Evolutionary conservation across 1,140 invertebrate species (phyloP).

Genomic region (Monomorium pharaonis): DNA sequence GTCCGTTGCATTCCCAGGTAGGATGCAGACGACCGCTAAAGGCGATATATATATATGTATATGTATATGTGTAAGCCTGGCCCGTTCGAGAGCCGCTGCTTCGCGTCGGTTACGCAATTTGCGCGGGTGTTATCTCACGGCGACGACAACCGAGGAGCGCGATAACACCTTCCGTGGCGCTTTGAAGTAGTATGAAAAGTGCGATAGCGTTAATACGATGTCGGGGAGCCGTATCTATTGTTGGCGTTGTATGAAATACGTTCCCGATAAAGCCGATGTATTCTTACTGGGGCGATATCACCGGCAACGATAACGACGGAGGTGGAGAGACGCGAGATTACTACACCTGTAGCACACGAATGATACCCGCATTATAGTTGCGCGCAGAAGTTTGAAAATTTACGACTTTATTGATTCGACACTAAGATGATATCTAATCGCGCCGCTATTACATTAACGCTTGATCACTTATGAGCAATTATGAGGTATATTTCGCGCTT

Average conservation of each 20-base stretch:
- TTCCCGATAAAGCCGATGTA: not conserved
- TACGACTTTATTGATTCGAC: not conserved
- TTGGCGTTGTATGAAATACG: not conserved
- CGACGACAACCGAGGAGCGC: not conserved
- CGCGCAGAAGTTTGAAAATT: not conserved
- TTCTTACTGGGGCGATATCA: not conserved
- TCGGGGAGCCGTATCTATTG: not conserved
- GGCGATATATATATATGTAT: too few species aligned
- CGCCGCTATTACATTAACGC: slow-evolving; percentile 13
- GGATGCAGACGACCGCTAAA: slow-evolving; percentile 8
- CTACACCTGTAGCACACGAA: not conserved
- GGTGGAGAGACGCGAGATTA: not conserved
- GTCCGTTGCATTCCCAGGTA: not conserved
- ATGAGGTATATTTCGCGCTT: not conserved
- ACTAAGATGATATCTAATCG: not conserved
- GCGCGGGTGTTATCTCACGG: slow-evolving; percentile 31
- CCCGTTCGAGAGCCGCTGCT: too few species aligned
- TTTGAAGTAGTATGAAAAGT: slow-evolving; percentile 33
- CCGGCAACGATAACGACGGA: not conserved
- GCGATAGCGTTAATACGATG: slow-evolving; percentile 6
- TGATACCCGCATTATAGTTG: not conserved
- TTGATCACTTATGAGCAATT: slow-evolving; percentile 14
- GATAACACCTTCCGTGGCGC: slow-evolving; percentile 4
- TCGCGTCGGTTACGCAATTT: not conserved
- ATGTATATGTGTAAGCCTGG: too few species aligned